Evolutionary conservation across 2,113 vertebrate genomes (phyloP).

Genomic region (Cercopithecus mona): DNA sequence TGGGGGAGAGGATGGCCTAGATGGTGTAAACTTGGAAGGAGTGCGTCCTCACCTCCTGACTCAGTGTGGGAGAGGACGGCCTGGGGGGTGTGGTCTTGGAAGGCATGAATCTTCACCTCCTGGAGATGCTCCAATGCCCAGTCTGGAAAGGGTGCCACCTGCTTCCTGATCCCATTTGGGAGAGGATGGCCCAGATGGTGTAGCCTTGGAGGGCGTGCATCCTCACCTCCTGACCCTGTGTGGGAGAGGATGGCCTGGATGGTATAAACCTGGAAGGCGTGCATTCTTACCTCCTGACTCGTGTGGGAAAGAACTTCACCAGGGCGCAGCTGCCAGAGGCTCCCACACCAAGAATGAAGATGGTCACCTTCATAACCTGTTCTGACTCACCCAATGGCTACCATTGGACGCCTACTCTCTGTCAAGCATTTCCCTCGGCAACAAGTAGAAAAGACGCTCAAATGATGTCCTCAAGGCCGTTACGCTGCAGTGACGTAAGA

Average conservation of each 20-base stretch:
- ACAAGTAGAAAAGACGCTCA: background rate
- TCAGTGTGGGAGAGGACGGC: too few species aligned
- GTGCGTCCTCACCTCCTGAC: accelerated
- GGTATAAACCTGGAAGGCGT: too few species aligned
- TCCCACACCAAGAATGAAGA: background rate
- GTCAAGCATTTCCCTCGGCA: background rate
- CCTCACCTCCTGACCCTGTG: accelerated
- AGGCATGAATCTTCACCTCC: accelerated
- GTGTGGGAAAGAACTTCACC: background rate
- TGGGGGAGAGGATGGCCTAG: background rate
- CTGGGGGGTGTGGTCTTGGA: background rate
- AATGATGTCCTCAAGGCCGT: background rate
- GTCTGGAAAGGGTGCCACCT: background rate
- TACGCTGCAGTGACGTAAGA: accelerated
- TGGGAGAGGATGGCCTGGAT: background rate
- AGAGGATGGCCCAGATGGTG: background rate
- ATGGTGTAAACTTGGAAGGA: background rate
- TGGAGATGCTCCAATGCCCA: background rate
- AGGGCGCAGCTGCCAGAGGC: background rate
- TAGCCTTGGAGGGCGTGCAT: accelerated
- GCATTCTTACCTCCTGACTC: background rate
- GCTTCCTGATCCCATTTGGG: background rate
- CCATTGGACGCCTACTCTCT: accelerated
- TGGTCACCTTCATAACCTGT: background rate
- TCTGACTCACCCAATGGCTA: accelerated